Conservation (phyloP, 2,888 invertebrate species). For the Stictocephala bisonia region DNA sequence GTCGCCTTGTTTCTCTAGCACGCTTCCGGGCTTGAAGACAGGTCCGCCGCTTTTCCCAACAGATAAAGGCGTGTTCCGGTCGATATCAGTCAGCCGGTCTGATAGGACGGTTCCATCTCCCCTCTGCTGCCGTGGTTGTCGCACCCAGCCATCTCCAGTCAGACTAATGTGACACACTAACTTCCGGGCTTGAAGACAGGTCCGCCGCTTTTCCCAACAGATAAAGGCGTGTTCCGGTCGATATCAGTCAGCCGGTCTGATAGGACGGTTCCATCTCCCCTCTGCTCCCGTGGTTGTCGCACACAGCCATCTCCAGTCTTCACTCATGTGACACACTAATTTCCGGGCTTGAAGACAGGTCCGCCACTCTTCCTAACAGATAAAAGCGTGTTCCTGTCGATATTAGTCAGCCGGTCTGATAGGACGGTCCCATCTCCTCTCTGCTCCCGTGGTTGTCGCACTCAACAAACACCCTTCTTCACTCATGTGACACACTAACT, state of each 20-base stretch:
- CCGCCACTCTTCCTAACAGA: conserved; percentile 6
- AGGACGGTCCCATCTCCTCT: too few species aligned
- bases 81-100: conserved; percentile 8
- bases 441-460: too few species aligned
- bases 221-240: conserved; percentile 11
- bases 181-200: conserved; percentile 32
- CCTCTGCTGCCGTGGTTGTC: too few species aligned
- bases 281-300: too few species aligned
- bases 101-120: too few species aligned
- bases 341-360: conserved; percentile 30
- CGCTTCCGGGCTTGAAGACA: conserved; percentile 34
- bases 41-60: conserved; percentile 18
- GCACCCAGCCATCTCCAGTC: too few species aligned
- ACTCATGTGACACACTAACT: too few species aligned
- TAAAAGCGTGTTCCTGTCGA: conserved; percentile 3
- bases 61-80: conserved; percentile 11
- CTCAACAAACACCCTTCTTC: too few species aligned
- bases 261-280: too few species aligned
- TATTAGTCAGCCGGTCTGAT: conserved; percentile 10
- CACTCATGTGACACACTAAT: too few species aligned
- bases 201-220: conserved; percentile 12
- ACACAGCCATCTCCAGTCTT: too few species aligned
- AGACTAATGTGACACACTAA: too few species aligned
- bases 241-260: conserved; percentile 10
- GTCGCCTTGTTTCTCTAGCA: conserved; percentile 3